Base-by-base conservation (phyloP, 2,113 vertebrate species). In the Caranx ignobilis region DNA sequence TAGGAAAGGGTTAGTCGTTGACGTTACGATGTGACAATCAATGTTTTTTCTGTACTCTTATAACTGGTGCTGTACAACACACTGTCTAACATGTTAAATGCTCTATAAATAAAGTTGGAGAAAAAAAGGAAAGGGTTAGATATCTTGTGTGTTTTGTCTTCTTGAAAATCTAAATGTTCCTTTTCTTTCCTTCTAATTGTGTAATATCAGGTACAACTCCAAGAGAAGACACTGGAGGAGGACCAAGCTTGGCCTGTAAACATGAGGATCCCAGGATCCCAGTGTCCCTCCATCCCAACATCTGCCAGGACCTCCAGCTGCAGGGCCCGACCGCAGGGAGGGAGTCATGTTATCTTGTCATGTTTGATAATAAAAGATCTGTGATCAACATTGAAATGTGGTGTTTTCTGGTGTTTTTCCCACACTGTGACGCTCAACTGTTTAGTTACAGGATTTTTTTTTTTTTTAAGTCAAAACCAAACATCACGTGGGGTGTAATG, bases 221-320 rank as follows among this genome's bases (percentile, higher is more conserved):
- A 99, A 99, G 94, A 97, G 98, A 92, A 97, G 98, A 90, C 98
- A 99, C 92, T 99, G 98, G 98, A 98, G 98, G 91, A 97, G 98
- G 93, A 99, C 98, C 81, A 99, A 99, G 90, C 95, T 99, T 43
- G 97, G 98, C 91, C 93, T 99, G 89, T 99, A 95, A 96, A 80
- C 75, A 64, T 34, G 32, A 18, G 34, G 82, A 68, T 79, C 72
- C 3, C 6, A 71, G 84, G 71, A 78, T 81, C 82, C 80, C 86
- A 62, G 62, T 65, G 19, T 81, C 63, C 79, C 71, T 77, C 19
- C 68, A 10, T 67, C 67, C 52, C 50, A 81, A 65, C 71, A 81
- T 71, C 84, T 67, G 85, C 60, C 81, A 86, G 82, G 81, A 84
- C 81, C 65, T 62, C 87, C 87, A 89, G 79, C 89, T 93, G 89